Conservation (phyloP, 2,113 vertebrate genomes). For the Brachyistius frenatus region DNA sequence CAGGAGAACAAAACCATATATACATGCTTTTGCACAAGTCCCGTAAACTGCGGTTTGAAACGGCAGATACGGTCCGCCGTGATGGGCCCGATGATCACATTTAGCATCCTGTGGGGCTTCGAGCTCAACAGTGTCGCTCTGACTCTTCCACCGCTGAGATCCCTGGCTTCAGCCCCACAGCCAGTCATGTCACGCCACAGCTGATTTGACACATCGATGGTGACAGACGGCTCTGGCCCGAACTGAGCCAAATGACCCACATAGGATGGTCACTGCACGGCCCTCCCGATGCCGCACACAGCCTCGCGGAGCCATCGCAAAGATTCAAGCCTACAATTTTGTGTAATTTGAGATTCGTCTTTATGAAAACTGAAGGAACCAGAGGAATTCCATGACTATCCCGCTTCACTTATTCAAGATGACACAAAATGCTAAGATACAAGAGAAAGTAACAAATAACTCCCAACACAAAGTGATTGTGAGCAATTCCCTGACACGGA, state of each 20-base stretch:
- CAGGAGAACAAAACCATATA: slow-evolving; percentile 9
- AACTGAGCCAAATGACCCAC: slow-evolving; percentile 66
- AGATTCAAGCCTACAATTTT: too few relatives aligned
- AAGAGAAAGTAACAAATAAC: slow-evolving; percentile 19
- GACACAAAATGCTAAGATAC: slow-evolving; percentile 5
- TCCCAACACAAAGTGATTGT: slow-evolving; percentile 47
- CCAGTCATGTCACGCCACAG: slow-evolving; percentile 40
- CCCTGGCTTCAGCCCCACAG: slow-evolving; percentile 14
- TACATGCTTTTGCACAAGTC: background rate
- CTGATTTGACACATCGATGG: slow-evolving; percentile 68
- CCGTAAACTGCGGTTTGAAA: slow-evolving; percentile 30
- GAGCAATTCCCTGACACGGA: slow-evolving; percentile 52
- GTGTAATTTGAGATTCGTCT: slow-evolving; percentile 9
- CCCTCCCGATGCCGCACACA: slow-evolving; percentile 3
- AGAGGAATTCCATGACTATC: slow-evolving; percentile 10
- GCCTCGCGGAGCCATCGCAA: too few relatives aligned
- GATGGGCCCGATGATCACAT: slow-evolving; percentile 47
- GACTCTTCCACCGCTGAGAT: slow-evolving; percentile 1
- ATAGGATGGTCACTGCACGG: slow-evolving; percentile 18
- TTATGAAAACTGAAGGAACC: slow-evolving; percentile 16
- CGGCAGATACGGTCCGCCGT: background rate
- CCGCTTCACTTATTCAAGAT: slow-evolving; percentile 2
- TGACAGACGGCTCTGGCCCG: slow-evolving; percentile 54
- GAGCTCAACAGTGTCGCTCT: background rate
- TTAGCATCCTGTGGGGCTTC: background rate